Evolutionary conservation across 1,140 invertebrate species (phyloP).

Genomic region (Hyposmocoma kahamanoa): DNA sequence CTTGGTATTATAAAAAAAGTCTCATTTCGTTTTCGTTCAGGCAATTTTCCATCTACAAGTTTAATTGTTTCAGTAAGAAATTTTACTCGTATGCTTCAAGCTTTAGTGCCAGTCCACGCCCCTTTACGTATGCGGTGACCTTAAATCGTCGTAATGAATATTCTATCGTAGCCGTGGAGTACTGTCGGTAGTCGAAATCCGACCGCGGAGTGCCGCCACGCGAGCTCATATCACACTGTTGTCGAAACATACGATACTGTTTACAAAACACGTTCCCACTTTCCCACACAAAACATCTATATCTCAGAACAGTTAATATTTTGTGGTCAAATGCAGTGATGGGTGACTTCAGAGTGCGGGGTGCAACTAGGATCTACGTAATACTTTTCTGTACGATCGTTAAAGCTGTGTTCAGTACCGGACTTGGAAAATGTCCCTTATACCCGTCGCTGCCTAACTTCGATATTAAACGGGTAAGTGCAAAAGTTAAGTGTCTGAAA

Average conservation of each 20-base stretch:
- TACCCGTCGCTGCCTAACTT: conserved; percentile 76
- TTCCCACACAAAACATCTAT: too few relatives aligned
- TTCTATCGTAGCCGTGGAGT: conserved; percentile 1
- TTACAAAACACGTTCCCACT: conserved; percentile 40
- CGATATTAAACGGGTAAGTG: conserved; percentile 75
- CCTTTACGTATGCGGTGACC: conserved; percentile 1
- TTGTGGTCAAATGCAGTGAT: conserved; percentile 30
- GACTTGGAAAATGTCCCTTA: conserved; percentile 76
- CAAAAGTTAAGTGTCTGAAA: too few relatives aligned
- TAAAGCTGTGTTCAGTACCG: conserved; percentile 38
- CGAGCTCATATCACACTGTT: too few relatives aligned
- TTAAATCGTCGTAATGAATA: conserved; percentile 3
- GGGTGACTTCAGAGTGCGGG: conserved; percentile 43
- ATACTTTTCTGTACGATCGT: conserved; percentile 32
- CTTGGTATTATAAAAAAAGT: too few relatives aligned
- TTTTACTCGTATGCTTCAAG: neutral
- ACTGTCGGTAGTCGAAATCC: too few relatives aligned
- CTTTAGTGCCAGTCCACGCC: conserved; percentile 1
- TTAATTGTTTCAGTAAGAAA: too few relatives aligned
- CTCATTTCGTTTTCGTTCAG: too few relatives aligned
- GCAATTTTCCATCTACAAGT: too few relatives aligned
- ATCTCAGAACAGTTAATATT: neutral
- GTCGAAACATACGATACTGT: too few relatives aligned
- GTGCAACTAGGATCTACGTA: conserved; percentile 22
- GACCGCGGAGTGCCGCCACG: too few relatives aligned